phyloP scores from a whole-genome alignment of 2,797 vertebrate genomes.

The Rachycentron canadum region DNA sequence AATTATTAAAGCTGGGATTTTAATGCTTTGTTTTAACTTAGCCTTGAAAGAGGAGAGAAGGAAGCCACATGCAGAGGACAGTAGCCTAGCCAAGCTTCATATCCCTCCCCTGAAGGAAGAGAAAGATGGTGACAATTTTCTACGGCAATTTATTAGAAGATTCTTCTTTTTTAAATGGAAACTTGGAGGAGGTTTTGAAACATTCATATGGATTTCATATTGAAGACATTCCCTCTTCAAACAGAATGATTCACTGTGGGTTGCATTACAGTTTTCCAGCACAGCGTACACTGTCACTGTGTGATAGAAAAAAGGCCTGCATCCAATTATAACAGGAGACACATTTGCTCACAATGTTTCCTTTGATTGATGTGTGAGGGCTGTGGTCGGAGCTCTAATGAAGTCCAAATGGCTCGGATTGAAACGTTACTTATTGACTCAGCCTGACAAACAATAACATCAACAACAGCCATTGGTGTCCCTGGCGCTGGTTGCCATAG shows the following conservation, averaged over 20 bases:
- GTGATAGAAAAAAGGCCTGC: conserved; percentile 67
- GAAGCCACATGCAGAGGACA: conserved; percentile 63
- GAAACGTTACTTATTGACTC: conserved; percentile 80
- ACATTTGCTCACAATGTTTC: conserved; percentile 76
- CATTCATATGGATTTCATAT: conserved; percentile 82
- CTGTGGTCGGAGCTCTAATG: conserved; percentile 70
- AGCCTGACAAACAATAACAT: conserved; percentile 79
- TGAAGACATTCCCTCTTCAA: conserved; percentile 75
- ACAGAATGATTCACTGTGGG: conserved; percentile 76
- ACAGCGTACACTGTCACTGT: conserved; percentile 58
- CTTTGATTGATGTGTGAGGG: conserved; percentile 79
- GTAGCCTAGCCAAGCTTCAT: conserved; percentile 52
- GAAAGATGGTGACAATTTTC: conserved; percentile 68
- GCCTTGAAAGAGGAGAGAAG: conserved; percentile 58
- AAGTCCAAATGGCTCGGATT: conserved; percentile 79
- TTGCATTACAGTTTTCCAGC: conserved; percentile 73
- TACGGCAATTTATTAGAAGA: conserved; percentile 60
- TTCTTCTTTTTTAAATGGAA: conserved; percentile 62
- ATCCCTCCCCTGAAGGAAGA: conserved; percentile 44
- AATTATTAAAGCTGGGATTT: conserved; percentile 84
- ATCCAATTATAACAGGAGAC: conserved; percentile 78
- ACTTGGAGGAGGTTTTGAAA: conserved; percentile 75
- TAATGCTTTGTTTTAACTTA: conserved; percentile 73
- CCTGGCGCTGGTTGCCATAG: conserved; percentile 41
- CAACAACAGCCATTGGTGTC: conserved; percentile 61